Base-by-base conservation (phyloP, 2,888 invertebrate species). In the Odontothrips loti region DNA sequence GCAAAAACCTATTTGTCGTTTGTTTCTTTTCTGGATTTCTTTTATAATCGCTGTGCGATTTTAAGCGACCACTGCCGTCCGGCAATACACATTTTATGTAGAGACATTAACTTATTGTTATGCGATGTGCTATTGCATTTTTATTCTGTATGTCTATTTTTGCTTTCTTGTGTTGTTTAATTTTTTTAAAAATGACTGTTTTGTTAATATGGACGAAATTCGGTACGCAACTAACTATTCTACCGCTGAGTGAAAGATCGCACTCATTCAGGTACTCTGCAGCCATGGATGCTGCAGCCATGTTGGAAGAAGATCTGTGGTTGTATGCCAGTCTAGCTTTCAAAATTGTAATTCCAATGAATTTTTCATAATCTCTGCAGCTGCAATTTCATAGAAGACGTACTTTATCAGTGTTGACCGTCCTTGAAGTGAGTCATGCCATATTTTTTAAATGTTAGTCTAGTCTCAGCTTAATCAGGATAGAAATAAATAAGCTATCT, bases 391-490 rank as follows among this genome's bases (percentile, higher is more conserved):
- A 27, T 27, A 27, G 12, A 27, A 75, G 27, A 68, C 20, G 11
- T 68, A 11, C 27, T 27, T 27, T 75, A 10, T 75, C 68, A 75
- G 68, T 27, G 68, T 75, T 1, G 68, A 75, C 68, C 68, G 68
- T 75, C 68, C 68, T 23, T 75, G 68, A 27, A 27, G 12, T 8
- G 23, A 75, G 68, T 75, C 68, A 75, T 75, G 27, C 68, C 23
- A 23, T 75, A 75, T 75, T 27, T 75, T 75, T 27, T 23, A 27
- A 75, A 27, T 12, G 23, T 75, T 75, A 75, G 68, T 75, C 68
- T 75, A 75, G 68, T 75, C 68, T 75, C 12, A 23, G 68, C 68
- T 75, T 75, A 20, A 58, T 58, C 68, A 75, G 68, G 68, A 12
- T 12, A 27, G 23, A 12, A 17, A 58, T 58, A 15, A 58, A 58